Base-by-base conservation (phyloP, 2,888 invertebrate genomes). In the Sipha maydis region DNA sequence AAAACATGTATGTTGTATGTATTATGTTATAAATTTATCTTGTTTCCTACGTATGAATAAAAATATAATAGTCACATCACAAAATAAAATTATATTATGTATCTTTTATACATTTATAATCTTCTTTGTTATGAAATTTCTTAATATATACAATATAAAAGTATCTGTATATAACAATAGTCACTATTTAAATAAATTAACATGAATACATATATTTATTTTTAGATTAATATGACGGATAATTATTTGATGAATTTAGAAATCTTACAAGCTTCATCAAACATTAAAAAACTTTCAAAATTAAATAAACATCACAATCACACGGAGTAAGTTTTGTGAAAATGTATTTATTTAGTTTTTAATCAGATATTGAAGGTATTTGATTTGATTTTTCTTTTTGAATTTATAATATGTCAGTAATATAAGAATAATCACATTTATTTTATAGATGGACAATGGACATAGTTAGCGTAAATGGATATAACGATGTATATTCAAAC, bases 401-500 rank as follows among this genome's bases (percentile, higher is more conserved):
- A 48, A 48, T 48, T 11, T 48, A 1, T 14, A 11, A 14, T 14
- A 48, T n/a, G n/a, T n/a, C n/a, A n/a, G n/a, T 0, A 48, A 48
- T 2, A 48, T 14, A 48, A 11, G 0, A 48, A 14, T 14, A 14
- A 48, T 48, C 14, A 48, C 14, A 48, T 48, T 48, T 48, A 69
- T 61, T n/a, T 48, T 67, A 25, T 91, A 94, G 95, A 91, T 95
- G 95, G 95, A 94, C 94, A 90, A 94, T 94, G 5, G 94, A 94
- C 0, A 95, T 95, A 0, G 95, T 95, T 0, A 95, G 95, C 0
- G 95, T 95, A 0, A 95, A 95, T 91, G 95, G 95, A 1, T 95
- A 95, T 92, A 95, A 95, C 90, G 95, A 95, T 31, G 94, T 95
- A 0, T 94, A 94, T n/a, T 92, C 95, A 73, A 95, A 95, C 92